A percentile compares a stretch with the other conserved stretches of the same genome.
Evolutionary conservation across 2,113 vertebrate genomes (phyloP).

Genomic region (Platysteira castanea): DNA sequence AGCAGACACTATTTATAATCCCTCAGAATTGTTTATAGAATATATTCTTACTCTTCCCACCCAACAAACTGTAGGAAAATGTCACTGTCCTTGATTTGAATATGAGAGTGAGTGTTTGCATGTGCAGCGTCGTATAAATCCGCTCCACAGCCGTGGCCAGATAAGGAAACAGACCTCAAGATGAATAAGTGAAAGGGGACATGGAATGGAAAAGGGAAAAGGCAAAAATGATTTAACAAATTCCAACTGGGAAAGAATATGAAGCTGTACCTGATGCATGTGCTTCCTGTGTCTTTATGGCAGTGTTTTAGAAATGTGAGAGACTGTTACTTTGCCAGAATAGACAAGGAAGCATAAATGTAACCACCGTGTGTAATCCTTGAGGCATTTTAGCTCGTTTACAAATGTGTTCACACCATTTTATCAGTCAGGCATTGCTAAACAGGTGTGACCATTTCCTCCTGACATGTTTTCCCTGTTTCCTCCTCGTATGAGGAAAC

Average conservation of each 20-base stretch:
- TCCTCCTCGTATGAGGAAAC: not conserved
- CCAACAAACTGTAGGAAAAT: not conserved
- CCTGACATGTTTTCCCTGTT: not conserved
- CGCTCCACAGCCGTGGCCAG: not conserved
- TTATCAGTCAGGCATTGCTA: slow-evolving; percentile 39
- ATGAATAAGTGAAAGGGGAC: not conserved
- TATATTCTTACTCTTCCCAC: not conserved
- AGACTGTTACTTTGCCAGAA: not conserved
- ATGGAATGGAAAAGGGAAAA: slow-evolving; percentile 11
- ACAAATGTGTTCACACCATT: slow-evolving; percentile 48
- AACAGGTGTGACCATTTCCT: slow-evolving; percentile 53
- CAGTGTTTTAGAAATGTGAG: slow-evolving; percentile 57
- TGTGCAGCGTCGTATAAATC: not conserved
- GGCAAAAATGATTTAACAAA: slow-evolving; percentile 12
- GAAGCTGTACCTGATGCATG: not conserved
- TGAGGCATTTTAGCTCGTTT: slow-evolving; percentile 49
- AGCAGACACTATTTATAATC: not conserved
- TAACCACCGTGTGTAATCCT: slow-evolving; percentile 28
- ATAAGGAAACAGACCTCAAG: not conserved
- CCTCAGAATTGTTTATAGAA: not conserved
- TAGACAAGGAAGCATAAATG: slow-evolving; percentile 18
- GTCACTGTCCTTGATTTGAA: not conserved
- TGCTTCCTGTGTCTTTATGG: slow-evolving; percentile 56
- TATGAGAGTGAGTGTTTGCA: not conserved
- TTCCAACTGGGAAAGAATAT: not conserved